A percentile compares a stretch with the other conserved stretches of the same genome.
Evolutionary conservation across 1,140 invertebrate species (phyloP).

Genomic region (Philopotamus ludificatus): DNA sequence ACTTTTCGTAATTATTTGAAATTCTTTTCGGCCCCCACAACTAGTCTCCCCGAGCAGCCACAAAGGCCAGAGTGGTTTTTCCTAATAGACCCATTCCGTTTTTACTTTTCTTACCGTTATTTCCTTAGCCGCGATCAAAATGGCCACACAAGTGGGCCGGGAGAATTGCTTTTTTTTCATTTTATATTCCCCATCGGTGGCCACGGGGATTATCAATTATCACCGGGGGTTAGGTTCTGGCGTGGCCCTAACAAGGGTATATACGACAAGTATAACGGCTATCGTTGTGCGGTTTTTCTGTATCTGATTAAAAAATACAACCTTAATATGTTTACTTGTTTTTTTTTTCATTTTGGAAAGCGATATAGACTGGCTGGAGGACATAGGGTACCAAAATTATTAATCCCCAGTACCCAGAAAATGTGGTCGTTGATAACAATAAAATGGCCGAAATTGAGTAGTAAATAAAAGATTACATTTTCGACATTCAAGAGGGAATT

Average conservation of each 20-base stretch:
- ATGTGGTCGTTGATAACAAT: too few relatives aligned
- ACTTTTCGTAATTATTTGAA: slow-evolving; percentile 9
- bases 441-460: too few relatives aligned
- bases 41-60: not conserved
- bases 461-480: too few relatives aligned
- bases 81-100: slow-evolving; percentile 4
- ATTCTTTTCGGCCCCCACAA: slow-evolving; percentile 8
- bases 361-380: too few relatives aligned
- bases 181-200: slow-evolving; percentile 13
- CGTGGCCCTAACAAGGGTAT: not conserved
- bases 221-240: not conserved
- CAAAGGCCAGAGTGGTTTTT: slow-evolving; percentile 6
- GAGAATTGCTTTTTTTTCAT: slow-evolving; percentile 19
- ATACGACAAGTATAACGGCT: slow-evolving; percentile 5
- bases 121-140: slow-evolving; percentile 20
- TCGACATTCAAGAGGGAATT: too few relatives aligned
- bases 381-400: too few relatives aligned
- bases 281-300: not conserved
- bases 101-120: slow-evolving; percentile 18
- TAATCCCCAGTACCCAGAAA: too few relatives aligned
- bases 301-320: not conserved
- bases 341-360: too few relatives aligned
- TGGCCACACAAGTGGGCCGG: slow-evolving; percentile 1
- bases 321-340: not conserved
- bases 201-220: slow-evolving; percentile 17